Conservation (phyloP, 2,113 vertebrate species). For the Anser cygnoides region DNA sequence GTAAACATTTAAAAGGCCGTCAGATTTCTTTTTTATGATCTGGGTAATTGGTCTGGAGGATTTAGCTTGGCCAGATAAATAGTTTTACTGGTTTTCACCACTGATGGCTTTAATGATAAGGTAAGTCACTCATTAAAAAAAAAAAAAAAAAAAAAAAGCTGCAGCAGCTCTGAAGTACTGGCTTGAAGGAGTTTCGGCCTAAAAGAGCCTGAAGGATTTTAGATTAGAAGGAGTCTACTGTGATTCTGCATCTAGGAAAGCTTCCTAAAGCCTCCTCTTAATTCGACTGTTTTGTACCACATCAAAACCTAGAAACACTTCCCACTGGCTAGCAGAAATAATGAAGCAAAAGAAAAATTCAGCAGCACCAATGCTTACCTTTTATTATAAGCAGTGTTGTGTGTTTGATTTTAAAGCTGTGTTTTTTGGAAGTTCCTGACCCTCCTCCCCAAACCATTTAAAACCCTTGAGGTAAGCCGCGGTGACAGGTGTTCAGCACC, state of each 20-base stretch:
- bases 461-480: neutral
- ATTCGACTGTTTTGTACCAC: neutral
- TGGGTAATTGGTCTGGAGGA: neutral
- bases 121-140: neutral
- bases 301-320: constrained; percentile 3
- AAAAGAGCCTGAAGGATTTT: neutral
- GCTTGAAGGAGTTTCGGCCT: neutral
- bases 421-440: neutral
- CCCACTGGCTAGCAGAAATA: constrained; percentile 1
- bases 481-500: neutral
- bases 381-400: neutral
- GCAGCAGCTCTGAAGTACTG: neutral
- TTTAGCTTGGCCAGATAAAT: neutral
- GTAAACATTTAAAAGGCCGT: neutral
- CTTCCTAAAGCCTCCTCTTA: neutral
- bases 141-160: neutral
- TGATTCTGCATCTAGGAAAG: neutral
- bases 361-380: neutral
- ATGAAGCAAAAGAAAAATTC: neutral
- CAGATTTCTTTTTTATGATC: constrained; percentile 1
- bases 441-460: neutral
- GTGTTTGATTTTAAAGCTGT: neutral
- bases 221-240: neutral
- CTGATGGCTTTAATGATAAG: neutral
- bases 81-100: neutral